Conservation (phyloP, 2,888 invertebrate species). For the Acronicta alni region DNA sequence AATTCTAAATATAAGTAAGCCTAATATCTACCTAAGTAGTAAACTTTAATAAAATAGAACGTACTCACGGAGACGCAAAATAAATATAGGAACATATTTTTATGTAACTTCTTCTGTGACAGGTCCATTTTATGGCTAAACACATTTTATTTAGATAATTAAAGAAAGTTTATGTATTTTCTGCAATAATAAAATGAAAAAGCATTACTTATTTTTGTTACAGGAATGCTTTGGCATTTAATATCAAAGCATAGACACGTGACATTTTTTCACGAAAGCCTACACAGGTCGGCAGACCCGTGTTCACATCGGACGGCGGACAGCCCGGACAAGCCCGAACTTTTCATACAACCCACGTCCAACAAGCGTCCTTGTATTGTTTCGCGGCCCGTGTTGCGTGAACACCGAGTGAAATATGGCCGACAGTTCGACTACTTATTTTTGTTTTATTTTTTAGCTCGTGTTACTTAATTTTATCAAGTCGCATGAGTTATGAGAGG, state of each 20-base stretch:
- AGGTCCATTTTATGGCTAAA: too few relatives aligned
- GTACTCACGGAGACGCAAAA: too few relatives aligned
- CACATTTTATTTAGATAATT: too few relatives aligned
- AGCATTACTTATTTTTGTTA: slow-evolving; percentile 14
- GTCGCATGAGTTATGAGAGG: slow-evolving; percentile 87
- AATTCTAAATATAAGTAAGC: too few relatives aligned
- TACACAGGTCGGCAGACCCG: slow-evolving; percentile 50
- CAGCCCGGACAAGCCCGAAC: slow-evolving; percentile 60
- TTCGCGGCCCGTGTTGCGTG: slow-evolving; percentile 87
- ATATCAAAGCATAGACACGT: slow-evolving; percentile 28
- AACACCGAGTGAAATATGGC: slow-evolving; percentile 86
- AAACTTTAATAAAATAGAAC: too few relatives aligned
- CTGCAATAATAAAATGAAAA: too few relatives aligned
- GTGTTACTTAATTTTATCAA: slow-evolving; percentile 89
- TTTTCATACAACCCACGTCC: slow-evolving; percentile 71
- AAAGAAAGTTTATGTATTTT: too few relatives aligned
- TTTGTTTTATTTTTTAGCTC: slow-evolving; percentile 83
- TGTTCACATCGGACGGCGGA: slow-evolving; percentile 55
- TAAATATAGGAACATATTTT: too few relatives aligned
- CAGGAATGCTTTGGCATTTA: slow-evolving; percentile 18
- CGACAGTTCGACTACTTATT: slow-evolving; percentile 86
- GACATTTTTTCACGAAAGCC: slow-evolving; percentile 52
- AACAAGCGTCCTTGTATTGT: slow-evolving; percentile 87
- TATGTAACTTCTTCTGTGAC: too few relatives aligned
- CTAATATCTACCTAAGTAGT: too few relatives aligned